phyloP scores from a whole-genome alignment of 2,888 invertebrate genomes.

The Caenorhabditis sp. region DNA sequence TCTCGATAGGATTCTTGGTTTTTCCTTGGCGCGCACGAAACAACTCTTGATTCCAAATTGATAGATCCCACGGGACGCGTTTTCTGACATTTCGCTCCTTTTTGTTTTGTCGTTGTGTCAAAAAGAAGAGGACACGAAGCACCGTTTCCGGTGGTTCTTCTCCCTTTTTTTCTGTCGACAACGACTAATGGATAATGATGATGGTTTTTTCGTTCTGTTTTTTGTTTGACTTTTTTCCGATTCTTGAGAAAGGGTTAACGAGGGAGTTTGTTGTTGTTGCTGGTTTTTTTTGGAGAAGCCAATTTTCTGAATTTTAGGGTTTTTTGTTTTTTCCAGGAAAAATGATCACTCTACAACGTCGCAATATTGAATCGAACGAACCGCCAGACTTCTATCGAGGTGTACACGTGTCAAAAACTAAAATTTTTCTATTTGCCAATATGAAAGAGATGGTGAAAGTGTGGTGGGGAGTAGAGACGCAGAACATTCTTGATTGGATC shows the following conservation, averaged over 20 bases:
- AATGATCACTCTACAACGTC: constrained; percentile 27
- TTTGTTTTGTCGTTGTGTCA: constrained; percentile 5
- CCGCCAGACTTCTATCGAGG: constrained; percentile 13
- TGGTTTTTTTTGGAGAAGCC: constrained; percentile 5
- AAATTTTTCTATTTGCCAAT: constrained; percentile 19
- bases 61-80: constrained; percentile 33
- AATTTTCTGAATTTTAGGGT: not conserved
- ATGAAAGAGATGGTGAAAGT: constrained; percentile 36
- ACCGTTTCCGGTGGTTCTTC: constrained; percentile 19
- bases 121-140: constrained; percentile 8
- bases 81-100: constrained; percentile 7
- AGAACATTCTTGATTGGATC: constrained; percentile 53
- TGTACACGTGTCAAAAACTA: constrained; percentile 19
- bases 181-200: not conserved
- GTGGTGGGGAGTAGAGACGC: constrained; percentile 31
- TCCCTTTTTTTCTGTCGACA: not conserved
- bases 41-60: constrained; percentile 29
- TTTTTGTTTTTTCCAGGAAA: no score
- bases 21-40: constrained; percentile 6
- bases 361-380: constrained; percentile 16
- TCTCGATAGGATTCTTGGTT: not conserved
- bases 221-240: constrained; percentile 4
- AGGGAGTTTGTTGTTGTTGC: not conserved
- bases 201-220: constrained; percentile 9
- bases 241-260: not conserved